These are phyloP conservation scores for Tadarida brasiliensis DNA, from an alignment of 2,797 vertebrate genomes.

Conservation along the genomic window DNA sequence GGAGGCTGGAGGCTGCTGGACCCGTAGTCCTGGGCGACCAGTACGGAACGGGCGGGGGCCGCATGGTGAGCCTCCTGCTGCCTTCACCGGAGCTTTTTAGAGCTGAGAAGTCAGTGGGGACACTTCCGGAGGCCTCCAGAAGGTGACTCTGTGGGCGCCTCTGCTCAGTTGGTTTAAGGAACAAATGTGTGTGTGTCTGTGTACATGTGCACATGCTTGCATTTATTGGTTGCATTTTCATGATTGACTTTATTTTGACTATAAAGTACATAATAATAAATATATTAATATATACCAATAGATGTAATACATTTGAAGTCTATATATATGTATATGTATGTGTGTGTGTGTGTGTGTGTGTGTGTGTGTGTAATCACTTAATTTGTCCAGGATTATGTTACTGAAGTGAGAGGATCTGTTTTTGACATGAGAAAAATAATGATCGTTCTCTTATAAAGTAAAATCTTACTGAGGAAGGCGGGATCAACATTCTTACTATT, in stretches of 20 bases:
- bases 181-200: too few relatives aligned
- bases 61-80: too few relatives aligned
- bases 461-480: background rate
- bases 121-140: background rate
- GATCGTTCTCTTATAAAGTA: background rate
- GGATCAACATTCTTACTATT: accelerated
- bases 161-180: background rate
- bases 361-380: too few relatives aligned
- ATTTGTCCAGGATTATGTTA: background rate
- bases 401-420: background rate
- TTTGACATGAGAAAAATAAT: background rate
- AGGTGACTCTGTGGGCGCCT: background rate
- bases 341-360: too few relatives aligned
- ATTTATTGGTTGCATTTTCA: background rate
- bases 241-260: background rate
- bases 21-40: too few relatives aligned
- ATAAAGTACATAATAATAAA: background rate
- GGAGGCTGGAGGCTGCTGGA: background rate
- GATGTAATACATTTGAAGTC: accelerated
- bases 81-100: background rate
- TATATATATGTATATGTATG: accelerated
- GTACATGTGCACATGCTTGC: accelerated
- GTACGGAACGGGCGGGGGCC: background rate
- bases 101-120: background rate
- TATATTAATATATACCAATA: accelerated